These are phyloP conservation scores for Thalpophila matura DNA, from an alignment of 2,888 invertebrate genomes.

Conservation along the genomic window DNA sequence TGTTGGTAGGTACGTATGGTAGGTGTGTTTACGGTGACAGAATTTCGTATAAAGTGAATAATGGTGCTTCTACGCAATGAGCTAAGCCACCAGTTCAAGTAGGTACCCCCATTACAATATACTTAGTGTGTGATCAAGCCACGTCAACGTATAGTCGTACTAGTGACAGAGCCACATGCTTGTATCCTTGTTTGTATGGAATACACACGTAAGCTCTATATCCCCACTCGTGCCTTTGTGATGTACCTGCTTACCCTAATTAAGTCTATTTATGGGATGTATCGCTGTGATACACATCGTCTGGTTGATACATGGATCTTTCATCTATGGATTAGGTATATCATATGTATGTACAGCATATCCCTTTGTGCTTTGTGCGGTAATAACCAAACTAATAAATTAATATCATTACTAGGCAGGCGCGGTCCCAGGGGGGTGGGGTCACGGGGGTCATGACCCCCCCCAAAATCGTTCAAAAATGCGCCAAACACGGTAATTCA, in stretches of 20 bases:
- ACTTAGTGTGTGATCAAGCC: conserved; percentile 1
- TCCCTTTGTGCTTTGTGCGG: not conserved
- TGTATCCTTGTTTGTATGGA: not conserved
- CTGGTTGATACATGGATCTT: not conserved
- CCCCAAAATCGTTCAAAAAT: not conserved
- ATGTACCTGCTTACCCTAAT: not conserved
- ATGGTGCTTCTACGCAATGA: not conserved
- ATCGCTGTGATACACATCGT: not conserved
- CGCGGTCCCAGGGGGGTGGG: too few relatives aligned
- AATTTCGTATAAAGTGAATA: conserved; percentile 8
- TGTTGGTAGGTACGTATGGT: not conserved
- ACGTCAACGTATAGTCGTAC: not conserved
- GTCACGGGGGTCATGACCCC: too few relatives aligned
- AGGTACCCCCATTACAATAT: not conserved
- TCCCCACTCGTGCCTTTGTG: not conserved
- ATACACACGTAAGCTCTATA: not conserved
- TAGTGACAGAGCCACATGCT: not conserved
- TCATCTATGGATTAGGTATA: not conserved
- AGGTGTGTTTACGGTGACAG: not conserved
- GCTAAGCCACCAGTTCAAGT: not conserved
- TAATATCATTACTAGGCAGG: too few relatives aligned
- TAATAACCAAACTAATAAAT: too few relatives aligned
- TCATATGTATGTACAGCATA: not conserved
- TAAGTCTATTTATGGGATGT: not conserved
- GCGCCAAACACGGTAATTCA: too few relatives aligned